These are phyloP conservation scores for Megathymus violae DNA, from an alignment of 1,140 invertebrate genomes.

Conservation along the genomic window DNA sequence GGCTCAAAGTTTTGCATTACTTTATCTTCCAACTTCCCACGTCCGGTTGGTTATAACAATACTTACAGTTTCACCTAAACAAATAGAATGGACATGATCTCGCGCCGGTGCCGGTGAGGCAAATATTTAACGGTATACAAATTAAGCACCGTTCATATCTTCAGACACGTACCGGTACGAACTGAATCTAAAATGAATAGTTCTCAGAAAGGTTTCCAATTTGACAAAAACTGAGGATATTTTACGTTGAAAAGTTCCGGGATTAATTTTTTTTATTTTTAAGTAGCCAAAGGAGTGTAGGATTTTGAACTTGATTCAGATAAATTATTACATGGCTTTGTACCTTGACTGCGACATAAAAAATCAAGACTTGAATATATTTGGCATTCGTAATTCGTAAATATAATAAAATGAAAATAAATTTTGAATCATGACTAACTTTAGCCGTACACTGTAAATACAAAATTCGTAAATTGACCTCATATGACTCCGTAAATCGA, in stretches of 20 bases:
- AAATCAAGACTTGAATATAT: no score
- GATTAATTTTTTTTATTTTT: not conserved
- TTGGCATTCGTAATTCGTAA: no score
- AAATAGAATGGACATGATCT: constrained; percentile 59
- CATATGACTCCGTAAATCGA: no score
- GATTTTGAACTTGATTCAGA: not conserved
- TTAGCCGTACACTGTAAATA: no score
- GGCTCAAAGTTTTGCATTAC: constrained; percentile 47
- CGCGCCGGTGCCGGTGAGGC: constrained; percentile 36
- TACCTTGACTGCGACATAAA: no score
- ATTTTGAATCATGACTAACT: no score
- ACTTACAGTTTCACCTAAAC: constrained; percentile 70
- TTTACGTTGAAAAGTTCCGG: constrained; percentile 3
- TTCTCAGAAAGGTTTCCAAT: constrained; percentile 21
- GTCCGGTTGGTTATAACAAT: constrained; percentile 55
- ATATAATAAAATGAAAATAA: no score
- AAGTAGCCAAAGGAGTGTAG: not conserved
- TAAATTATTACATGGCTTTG: constrained; percentile 5
- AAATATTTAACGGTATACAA: constrained; percentile 64
- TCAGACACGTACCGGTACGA: constrained; percentile 24
- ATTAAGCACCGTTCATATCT: constrained; percentile 43
- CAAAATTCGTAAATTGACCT: no score
- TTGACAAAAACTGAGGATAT: constrained; percentile 21
- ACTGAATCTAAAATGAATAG: constrained; percentile 29
- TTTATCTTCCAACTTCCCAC: constrained; percentile 57